Evolutionary conservation across 2,888 invertebrate genomes (phyloP).

Genomic region (Brachylomia viminalis): DNA sequence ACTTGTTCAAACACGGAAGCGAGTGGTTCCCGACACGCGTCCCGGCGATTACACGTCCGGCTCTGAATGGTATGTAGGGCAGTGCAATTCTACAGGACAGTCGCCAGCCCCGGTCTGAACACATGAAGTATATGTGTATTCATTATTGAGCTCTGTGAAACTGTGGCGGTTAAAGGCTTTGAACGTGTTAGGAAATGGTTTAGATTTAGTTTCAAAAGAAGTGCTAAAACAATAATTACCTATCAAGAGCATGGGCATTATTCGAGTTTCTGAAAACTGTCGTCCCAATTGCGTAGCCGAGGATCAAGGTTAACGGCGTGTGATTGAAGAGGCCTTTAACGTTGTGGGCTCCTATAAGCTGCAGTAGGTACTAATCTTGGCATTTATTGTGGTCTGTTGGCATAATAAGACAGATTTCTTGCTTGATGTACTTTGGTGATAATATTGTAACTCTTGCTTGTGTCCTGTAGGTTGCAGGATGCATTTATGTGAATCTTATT

Average conservation of each 20-base stretch:
- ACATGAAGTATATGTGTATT: slow-evolving; percentile 6
- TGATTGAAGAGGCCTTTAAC: background rate
- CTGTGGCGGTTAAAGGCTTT: background rate
- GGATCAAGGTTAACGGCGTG: no score
- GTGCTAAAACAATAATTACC: background rate
- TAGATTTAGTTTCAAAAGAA: background rate
- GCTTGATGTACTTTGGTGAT: background rate
- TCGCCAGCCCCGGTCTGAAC: background rate
- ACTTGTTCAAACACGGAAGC: slow-evolving; percentile 33
- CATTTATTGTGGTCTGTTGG: background rate
- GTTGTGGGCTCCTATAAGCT: background rate
- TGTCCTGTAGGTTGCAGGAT: background rate
- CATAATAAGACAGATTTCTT: background rate
- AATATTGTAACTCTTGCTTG: background rate
- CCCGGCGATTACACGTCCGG: slow-evolving; percentile 42
- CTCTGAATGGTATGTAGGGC: slow-evolving; percentile 44
- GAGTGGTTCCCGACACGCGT: slow-evolving; percentile 20
- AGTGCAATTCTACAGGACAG: slow-evolving; percentile 32
- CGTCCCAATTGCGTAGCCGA: background rate
- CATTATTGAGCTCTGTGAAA: background rate
- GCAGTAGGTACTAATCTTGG: background rate
- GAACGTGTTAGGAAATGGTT: background rate
- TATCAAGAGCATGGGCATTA: background rate
- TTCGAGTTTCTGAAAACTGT: background rate
- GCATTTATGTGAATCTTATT: background rate